Evolutionary conservation across 1,140 invertebrate species (phyloP).

Genomic region (Brevipalpus yothersi): DNA sequence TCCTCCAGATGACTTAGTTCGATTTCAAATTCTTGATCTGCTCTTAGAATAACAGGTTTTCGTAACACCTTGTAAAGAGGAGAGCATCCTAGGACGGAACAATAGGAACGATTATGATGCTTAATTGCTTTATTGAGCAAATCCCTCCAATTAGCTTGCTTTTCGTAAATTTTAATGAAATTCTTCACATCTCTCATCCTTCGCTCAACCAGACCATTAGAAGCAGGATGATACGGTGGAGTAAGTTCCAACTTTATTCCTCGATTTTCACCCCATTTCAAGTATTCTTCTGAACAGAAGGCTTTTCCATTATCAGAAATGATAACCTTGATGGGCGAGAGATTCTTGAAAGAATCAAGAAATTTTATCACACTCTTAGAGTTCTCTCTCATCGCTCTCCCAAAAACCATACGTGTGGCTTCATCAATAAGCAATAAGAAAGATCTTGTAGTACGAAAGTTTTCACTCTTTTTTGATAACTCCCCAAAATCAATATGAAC

Average conservation of each 20-base stretch:
- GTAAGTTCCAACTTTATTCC: background rate
- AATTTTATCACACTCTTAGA: background rate
- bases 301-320: background rate
- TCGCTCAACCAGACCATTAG: background rate
- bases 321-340: background rate
- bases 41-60: background rate
- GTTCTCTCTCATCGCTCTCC: background rate
- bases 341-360: too few species aligned
- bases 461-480: background rate
- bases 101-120: background rate
- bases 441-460: background rate
- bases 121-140: background rate
- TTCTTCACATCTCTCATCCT: conserved; percentile 1
- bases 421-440: background rate
- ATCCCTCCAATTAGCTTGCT: background rate
- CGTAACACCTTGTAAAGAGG: background rate
- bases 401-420: background rate
- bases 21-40: background rate
- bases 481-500: background rate
- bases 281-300: too few species aligned
- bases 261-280: background rate
- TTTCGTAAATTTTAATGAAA: background rate
- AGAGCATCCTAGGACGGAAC: background rate
- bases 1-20: background rate
- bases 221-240: background rate